Evolutionary conservation across 2,797 vertebrate genomes (phyloP), one percentile per base, ranked within the genome.

Genomic region (Hypotaenidia okinawae): DNA sequence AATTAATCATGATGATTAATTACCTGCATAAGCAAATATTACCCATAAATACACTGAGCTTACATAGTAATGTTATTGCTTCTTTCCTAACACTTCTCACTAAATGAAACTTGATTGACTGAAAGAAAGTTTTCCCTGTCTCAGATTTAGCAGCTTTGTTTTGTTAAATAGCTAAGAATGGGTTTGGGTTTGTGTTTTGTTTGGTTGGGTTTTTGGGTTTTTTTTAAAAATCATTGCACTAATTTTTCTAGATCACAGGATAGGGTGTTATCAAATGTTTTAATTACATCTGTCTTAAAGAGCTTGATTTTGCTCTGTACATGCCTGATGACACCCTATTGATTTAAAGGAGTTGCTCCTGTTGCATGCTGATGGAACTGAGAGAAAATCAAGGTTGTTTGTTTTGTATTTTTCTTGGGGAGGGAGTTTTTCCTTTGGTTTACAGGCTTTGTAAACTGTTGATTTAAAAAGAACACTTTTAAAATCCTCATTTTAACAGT

Each of bases 1-100:
- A 94, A 95, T 97, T 94, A 96, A 96, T 97, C 95, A 96, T 69
- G 55, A 87, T 91, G 87, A 96, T 96, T 97, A 96, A 93, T 96
- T 94, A 84, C 80, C 51, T 66, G n/a, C 28, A 62, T 90, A 94
- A 93, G 51, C 49, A 90, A 78, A 92, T 97, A 94, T 95, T 95
- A 92, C 79, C 87, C 37, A 14, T 62, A 87, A 84, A 61, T 94
- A 89, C 32, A 61, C 45, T 33, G 63, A 88, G 54, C 27, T 85
- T 90, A 80, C 4, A 2, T 39, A 52, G 33, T 23, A 79, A 76
- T 63, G 32, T 30, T 73, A 58, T 45, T 58, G 28, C 90, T 94
- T 92, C 74, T 78, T 85, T 91, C 37, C 28, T 57, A 79, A 37
- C 16, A 9, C 21, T 94, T 87, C 64, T 61, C 51, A 68, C 41